Evolutionary conservation across 2,113 vertebrate genomes (phyloP).

Genomic region (Hippopotamus amphibius): DNA sequence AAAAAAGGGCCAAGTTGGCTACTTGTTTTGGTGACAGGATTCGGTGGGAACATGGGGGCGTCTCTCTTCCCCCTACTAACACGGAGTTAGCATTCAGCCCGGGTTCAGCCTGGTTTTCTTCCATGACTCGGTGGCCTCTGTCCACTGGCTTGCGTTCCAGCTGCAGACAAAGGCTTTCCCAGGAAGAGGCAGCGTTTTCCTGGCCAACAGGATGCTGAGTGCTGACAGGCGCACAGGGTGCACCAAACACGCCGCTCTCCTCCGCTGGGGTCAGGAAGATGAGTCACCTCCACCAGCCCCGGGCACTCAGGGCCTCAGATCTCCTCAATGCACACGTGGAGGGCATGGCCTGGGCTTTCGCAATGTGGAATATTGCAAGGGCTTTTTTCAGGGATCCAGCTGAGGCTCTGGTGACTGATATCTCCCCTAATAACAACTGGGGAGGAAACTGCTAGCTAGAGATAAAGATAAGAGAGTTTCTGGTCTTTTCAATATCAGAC

Average conservation of each 20-base stretch:
- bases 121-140: constrained; percentile 64
- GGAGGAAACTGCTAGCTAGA: constrained; percentile 72
- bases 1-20: neutral
- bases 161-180: constrained; percentile 72
- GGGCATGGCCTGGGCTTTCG: neutral
- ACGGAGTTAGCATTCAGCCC: neutral
- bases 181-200: constrained; percentile 71
- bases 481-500: constrained; percentile 45
- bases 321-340: constrained; percentile 10
- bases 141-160: constrained; percentile 54
- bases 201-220: constrained; percentile 76
- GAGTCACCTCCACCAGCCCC: constrained; percentile 71
- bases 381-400: constrained; percentile 36
- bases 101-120: constrained; percentile 61
- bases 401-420: constrained; percentile 43
- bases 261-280: constrained; percentile 72
- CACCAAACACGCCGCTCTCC: neutral
- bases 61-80: neutral
- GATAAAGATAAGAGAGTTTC: constrained; percentile 72
- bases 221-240: constrained; percentile 59
- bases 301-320: neutral
- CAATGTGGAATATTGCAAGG: neutral
- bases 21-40: neutral
- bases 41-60: neutral
- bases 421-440: constrained; percentile 54